A percentile compares a stretch with the other conserved stretches of the same genome.
phyloP scores from a whole-genome alignment of 2,797 vertebrate species.

The Sebastes dallii region DNA sequence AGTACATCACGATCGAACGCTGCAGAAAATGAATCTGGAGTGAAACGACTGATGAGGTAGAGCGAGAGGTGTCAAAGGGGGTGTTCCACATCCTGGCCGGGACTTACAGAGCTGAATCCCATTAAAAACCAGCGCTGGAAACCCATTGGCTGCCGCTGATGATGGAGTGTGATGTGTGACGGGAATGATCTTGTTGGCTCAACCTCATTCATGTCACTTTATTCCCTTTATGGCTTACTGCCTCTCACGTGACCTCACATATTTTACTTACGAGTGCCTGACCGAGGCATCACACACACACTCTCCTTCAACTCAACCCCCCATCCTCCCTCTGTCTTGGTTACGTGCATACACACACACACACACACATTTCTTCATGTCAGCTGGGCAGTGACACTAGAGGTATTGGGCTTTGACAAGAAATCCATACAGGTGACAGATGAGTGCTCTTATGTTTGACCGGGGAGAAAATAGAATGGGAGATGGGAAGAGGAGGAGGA shows the following conservation, averaged over 20 bases:
- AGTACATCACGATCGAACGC: neutral
- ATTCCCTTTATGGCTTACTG: slow-evolving; percentile 44
- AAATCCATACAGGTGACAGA: slow-evolving; percentile 77
- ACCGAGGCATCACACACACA: neutral
- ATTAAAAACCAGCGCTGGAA: slow-evolving; percentile 20
- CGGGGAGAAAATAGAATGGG: slow-evolving; percentile 63
- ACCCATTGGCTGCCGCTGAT: slow-evolving; percentile 17
- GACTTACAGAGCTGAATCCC: slow-evolving; percentile 20
- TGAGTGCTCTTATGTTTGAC: slow-evolving; percentile 67
- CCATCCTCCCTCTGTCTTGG: slow-evolving; percentile 10
- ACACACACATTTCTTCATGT: slow-evolving; percentile 31
- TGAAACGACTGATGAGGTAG: slow-evolving; percentile 17
- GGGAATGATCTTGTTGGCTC: slow-evolving; percentile 37
- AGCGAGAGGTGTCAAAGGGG: neutral
- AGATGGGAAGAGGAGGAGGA: slow-evolving; percentile 33
- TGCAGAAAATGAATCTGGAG: slow-evolving; percentile 26
- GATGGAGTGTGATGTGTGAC: slow-evolving; percentile 44
- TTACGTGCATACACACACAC: neutral
- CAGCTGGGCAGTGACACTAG: slow-evolving; percentile 55
- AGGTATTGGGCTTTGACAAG: slow-evolving; percentile 64
- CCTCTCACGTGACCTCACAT: slow-evolving; percentile 49
- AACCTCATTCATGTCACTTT: slow-evolving; percentile 46
- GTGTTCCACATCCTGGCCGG: slow-evolving; percentile 20
- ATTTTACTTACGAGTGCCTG: slow-evolving; percentile 20
- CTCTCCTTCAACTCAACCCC: slow-evolving; percentile 31